Percentiles rank a stretch among this genome's conserved stretches.
phyloP scores from a whole-genome alignment of 2,113 vertebrate genomes.

The Cebus imitator region DNA sequence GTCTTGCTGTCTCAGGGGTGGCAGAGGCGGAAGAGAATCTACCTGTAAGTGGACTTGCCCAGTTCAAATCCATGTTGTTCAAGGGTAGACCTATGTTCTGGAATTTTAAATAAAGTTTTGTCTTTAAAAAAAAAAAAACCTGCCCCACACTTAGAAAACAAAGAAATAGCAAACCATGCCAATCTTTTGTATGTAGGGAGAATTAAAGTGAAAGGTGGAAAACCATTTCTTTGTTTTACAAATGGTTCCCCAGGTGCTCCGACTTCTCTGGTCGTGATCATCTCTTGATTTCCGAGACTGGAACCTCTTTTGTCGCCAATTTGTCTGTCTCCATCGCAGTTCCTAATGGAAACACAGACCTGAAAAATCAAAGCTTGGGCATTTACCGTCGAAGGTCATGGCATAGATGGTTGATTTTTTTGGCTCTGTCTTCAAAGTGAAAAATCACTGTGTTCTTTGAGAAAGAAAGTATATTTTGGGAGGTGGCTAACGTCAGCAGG shows the following conservation, averaged over 20 bases:
- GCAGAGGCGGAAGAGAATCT: background rate
- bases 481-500: background rate
- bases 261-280: background rate
- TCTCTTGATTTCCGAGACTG: background rate
- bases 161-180: slow-evolving; percentile 2
- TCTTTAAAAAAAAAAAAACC: background rate
- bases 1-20: background rate
- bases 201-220: slow-evolving; percentile 7
- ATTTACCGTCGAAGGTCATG: slow-evolving; percentile 14
- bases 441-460: slow-evolving; percentile 4
- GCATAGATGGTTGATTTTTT: background rate
- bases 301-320: slow-evolving; percentile 44
- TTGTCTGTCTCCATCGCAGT: background rate
- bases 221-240: background rate
- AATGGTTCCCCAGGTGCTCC: background rate
- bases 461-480: slow-evolving; percentile 9
- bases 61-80: background rate
- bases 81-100: background rate
- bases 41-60: background rate
- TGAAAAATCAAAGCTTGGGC: slow-evolving; percentile 23
- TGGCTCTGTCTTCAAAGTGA: slow-evolving; percentile 29
- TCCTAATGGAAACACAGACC: background rate
- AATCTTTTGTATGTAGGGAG: background rate
- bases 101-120: slow-evolving; percentile 21
- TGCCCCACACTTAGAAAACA: background rate